Evolutionary conservation across 37 sponge, comb jelly and placozoan species (phyloP).

Genomic region (Hormiphora californensis): DNA sequence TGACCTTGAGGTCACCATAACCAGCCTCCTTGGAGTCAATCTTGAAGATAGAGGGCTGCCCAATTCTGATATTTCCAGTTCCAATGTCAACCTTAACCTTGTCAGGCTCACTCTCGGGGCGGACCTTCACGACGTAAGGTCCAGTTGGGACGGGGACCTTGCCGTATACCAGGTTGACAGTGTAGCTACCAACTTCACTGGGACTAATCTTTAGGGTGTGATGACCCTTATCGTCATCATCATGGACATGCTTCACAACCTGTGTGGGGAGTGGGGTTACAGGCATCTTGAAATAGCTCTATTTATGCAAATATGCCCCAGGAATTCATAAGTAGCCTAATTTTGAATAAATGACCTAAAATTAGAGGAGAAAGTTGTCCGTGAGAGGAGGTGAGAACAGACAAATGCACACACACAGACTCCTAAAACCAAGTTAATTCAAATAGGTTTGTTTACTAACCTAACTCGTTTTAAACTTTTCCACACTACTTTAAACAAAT

Average conservation of each 20-base stretch:
- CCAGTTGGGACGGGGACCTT: conserved; percentile 44
- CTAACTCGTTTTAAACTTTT: too few relatives aligned
- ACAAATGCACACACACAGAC: too few relatives aligned
- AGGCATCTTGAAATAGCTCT: too few relatives aligned
- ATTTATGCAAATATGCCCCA: too few relatives aligned
- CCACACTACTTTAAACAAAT: too few relatives aligned
- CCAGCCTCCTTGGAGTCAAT: conserved; percentile 61
- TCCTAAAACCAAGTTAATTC: too few relatives aligned
- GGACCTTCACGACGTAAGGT: conserved; percentile 10
- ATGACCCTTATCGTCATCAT: conserved; percentile 37
- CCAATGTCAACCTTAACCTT: conserved; percentile 22
- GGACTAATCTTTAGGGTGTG: conserved; percentile 48
- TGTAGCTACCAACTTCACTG: background rate
- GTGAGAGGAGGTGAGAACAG: too few relatives aligned
- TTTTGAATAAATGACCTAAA: too few relatives aligned
- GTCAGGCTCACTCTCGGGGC: conserved; percentile 44
- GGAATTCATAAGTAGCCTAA: too few relatives aligned
- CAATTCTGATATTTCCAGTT: background rate
- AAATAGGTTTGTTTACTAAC: too few relatives aligned
- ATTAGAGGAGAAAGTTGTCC: too few relatives aligned
- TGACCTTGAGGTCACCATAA: conserved; percentile 54
- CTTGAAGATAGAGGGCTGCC: conserved; percentile 53
- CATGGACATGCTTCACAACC: background rate
- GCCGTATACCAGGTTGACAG: conserved; percentile 27
- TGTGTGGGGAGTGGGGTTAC: background rate